Evolutionary conservation across 2,888 invertebrate genomes (phyloP), one percentile per base, ranked within the genome.

Genomic region (Notodromas monacha): DNA sequence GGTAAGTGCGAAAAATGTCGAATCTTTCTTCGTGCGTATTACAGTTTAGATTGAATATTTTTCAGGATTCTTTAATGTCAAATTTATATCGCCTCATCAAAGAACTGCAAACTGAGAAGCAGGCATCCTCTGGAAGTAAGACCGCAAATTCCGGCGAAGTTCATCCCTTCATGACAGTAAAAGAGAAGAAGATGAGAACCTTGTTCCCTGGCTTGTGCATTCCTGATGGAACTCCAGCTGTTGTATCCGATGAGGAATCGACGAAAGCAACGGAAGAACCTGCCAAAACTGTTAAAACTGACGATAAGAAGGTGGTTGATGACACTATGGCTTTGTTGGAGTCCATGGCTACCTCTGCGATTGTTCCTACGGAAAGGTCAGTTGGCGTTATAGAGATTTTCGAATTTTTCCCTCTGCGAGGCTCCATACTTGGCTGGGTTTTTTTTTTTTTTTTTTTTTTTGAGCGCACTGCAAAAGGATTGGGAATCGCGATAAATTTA

Each of bases 31-130:
- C n/a, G n/a, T n/a, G n/a, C n/a, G n/a, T n/a, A 30, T 16, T 29
- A n/a, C 8, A 15, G 10, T 14, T 31, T 30, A 26, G 16, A 21
- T 33, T 29, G 13, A 30, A 26, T 30, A 30, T 21, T 10, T 30
- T 33, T 33, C 43, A 63, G 57, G 92, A 96, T 45, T 89, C 92
- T 0, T 70, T 96, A 41, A 66, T 76, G 39, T 68, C 74, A 2
- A 96, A 86, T 49, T 56, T 96, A 16, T 57, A 89, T 15, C 63
- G 92, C 33, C 72, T 96, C 31, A 89, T 96, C 36, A 74, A 84
- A 41, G 74, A 81, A 42, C 89, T 92, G 89, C 68, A 68, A 46
- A 54, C 54, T 3, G 38, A 43, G 42, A 39, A 57, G 28, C n/a
- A 21, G 6, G 21, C 6, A 21, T 8, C 43, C 74, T 26, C 60